Evolutionary conservation across 2,113 vertebrate genomes (phyloP), one percentile per base, ranked within the genome.

Genomic region (Uropsilus gracilis): DNA sequence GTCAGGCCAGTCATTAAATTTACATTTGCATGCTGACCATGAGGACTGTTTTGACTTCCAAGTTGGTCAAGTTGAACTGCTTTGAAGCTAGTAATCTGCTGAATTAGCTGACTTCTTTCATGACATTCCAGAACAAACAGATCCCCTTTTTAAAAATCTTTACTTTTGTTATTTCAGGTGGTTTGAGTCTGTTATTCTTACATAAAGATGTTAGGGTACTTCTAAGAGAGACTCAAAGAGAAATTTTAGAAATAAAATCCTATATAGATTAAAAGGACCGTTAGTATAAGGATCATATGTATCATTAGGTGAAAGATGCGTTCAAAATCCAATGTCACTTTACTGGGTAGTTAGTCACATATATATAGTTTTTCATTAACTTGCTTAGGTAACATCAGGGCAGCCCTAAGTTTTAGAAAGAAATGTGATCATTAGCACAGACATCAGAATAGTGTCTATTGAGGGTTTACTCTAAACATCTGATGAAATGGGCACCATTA

Each of bases 121-220:
- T 91, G 91, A 85, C 59, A 93, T 95, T 98, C 97, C 97, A 98
- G 96, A 72, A 95, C 85, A 98, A 98, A 97, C 87, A 97, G 83
- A 94, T 95, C 69, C 82, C 97, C 96, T 94, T 95, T 90, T 68
- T 75, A 94, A 86, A 97, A 93, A 59, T 94, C 78, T n/a, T 73
- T n/a, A 26, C 46, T 95, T 94, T 94, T 98, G 97, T 98, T 98
- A 96, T 98, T 98, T 98, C 98, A 98, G 98, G 98, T 98, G 98
- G 91, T 92, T 94, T 86, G 96, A 88, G 95, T 97, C 97, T 97
- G 96, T 98, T 97, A 86, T 95, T 98, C 57, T 96, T 97, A 82
- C 55, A 89, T 97, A 97, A 98, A 97, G 95, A 97, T 95, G 85
- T 95, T 97, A 92, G 57, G 32, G 86, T 94, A 96, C 83, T 96